Evolutionary conservation across 2,888 invertebrate genomes (phyloP), one percentile per base, ranked within the genome.

Genomic region (Mesoligia furuncula): DNA sequence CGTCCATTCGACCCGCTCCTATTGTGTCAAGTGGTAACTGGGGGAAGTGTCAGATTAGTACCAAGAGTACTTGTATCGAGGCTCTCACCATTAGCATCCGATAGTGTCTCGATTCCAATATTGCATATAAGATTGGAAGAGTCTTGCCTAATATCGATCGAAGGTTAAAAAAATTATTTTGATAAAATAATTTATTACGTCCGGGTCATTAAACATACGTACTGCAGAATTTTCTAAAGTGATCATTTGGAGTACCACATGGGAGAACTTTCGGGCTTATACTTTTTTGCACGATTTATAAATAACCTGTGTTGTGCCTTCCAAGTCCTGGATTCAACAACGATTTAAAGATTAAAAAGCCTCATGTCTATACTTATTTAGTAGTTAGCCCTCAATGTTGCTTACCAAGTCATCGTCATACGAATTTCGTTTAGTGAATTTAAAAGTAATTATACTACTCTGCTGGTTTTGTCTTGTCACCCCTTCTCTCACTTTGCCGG

Each of bases 1-100:
- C 54, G 45, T 64, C 57, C n/a, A 64, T 80, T 64, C 15, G 24
- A 75, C 17, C 45, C 36, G 13, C 54, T 68, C 31, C n/a, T 48
- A 57, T 62, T 31, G 20, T 75, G 57, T 64, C 76, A 68, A 75
- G 48, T 75, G 76, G 68, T 59, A 27, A 65, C 36, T 27, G 3
- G 8, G 59, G n/a, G 13, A 45, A 31, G 48, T 81, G 75, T 59
- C 36, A 42, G 64, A 75, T 75, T 67, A 75, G 75, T 81, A 64
- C 31, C 2, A 17, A 81, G 48, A 67, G 45, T 81, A 74, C 66
- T 62, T 62, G 36, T 36, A 45, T 54, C 15, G 13, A 24, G 59
- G 15, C 1, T n/a, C 27, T 68, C 6, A 57, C 31, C n/a, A 42
- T 66, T 73, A 9, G 39, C 54, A n/a, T 81, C 48, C 15, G 45